These are phyloP conservation scores for Drosophila miranda DNA, from an alignment of 1,140 invertebrate genomes.

Conservation along the genomic window DNA sequence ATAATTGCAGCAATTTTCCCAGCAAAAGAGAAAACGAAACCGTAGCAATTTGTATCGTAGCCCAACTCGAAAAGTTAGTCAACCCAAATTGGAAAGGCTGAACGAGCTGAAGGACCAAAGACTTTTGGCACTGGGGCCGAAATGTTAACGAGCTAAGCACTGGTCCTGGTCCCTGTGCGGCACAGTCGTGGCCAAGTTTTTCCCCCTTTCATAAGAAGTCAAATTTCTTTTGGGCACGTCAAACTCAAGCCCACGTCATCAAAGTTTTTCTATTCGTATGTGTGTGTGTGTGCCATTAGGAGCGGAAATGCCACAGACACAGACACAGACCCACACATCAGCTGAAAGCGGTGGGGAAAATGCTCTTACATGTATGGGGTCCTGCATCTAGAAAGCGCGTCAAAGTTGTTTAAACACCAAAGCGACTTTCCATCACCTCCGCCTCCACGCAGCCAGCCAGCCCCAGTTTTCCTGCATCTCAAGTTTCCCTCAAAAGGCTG, in stretches of 20 bases:
- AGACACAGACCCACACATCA: background rate
- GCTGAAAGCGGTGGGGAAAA: background rate
- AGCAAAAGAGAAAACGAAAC: conserved; percentile 26
- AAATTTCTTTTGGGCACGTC: conserved; percentile 69
- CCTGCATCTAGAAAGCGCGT: conserved; percentile 51
- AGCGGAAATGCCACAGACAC: conserved; percentile 53
- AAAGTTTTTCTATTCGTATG: conserved; percentile 51
- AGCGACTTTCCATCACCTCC: conserved; percentile 8
- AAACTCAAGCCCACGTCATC: conserved; percentile 52
- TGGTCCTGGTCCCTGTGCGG: conserved; percentile 5
- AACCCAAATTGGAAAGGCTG: conserved; percentile 51
- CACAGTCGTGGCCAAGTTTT: conserved; percentile 41
- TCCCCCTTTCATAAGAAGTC: conserved; percentile 49
- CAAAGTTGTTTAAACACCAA: conserved; percentile 75
- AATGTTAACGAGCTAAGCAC: conserved; percentile 69
- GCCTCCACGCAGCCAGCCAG: too few species aligned
- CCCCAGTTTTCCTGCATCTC: conserved; percentile 15
- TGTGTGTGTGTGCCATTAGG: conserved; percentile 53
- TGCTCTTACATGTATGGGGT: background rate
- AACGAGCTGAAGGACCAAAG: conserved; percentile 7
- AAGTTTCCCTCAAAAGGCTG: conserved; percentile 22
- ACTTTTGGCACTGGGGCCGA: conserved; percentile 59
- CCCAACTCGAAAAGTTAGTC: conserved; percentile 58
- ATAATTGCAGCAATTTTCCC: conserved; percentile 72
- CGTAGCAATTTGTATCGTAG: conserved; percentile 65